Evolutionary conservation across 2,113 vertebrate genomes (phyloP), one percentile per base, ranked within the genome.

Genomic region (Ammodytes dubius): DNA sequence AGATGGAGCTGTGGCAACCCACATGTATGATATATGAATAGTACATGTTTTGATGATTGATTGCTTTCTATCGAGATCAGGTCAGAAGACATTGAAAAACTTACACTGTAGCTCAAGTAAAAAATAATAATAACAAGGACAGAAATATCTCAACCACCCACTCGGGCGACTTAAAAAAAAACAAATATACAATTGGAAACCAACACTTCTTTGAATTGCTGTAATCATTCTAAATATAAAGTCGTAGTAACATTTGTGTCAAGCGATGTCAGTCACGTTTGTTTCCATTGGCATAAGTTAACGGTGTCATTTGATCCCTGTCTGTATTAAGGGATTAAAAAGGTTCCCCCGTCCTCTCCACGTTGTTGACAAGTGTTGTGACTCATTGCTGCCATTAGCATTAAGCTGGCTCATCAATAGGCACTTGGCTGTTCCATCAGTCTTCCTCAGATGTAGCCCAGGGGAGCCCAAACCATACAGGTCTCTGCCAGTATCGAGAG

Each of bases 371-470:
- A 91, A 87, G 85, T 74, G 80, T 87, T 81, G 61, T 86, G 88
- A 94, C 87, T 93, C 93, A 94, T 95, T 94, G 91, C 77, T 10
- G 72, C 82, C 85, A 93, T 95, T 94, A 95, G 91, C 91, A 94
- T 92, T 91, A 92, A 91, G 88, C 92, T 81, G 84, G 80, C 90
- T 91, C 91, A 93, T 94, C 93, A 93, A 95, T 95, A 94, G 93
- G 87, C 84, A 85, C 73, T 90, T 58, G 90, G 88, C 85, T 69
- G 87, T 93, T 81, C 84, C 84, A 94, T 94, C 92, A 72, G 77
- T 91, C 89, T 92, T 86, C 83, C 73, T 70, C 49, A 79, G 90
- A 91, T 82, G 74, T 49, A 72, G 82, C 91, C 88, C 90, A 46
- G 47, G 81, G 81, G 89, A 88, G 56, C 39, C 73, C 12, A 27